Evolutionary conservation across 2,888 invertebrate genomes (phyloP), one percentile per base, ranked within the genome.

Genomic region (Agonopterix arenella): DNA sequence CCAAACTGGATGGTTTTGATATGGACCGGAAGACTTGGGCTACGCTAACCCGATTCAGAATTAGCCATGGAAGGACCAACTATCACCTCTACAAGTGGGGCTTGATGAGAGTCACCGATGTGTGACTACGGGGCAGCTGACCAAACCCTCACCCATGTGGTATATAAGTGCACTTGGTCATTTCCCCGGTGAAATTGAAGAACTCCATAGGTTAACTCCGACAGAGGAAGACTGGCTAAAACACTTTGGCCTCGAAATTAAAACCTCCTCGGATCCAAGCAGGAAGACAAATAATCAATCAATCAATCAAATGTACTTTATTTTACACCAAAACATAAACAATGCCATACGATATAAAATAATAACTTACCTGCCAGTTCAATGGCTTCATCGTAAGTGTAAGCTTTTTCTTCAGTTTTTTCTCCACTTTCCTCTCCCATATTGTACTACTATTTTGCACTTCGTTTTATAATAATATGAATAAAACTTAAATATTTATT

Each of bases 371-470:
- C 72, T 48, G 72, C 62, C 46, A 73, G 55, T 45, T 64, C 60
- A 5, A 73, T 60, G n/a, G 72, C 72, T 56, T 73, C 72, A 36
- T 60, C 64, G 45, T 73, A 73, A 0, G 62, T 59, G 47, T 66
- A 68, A 0, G 52, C 46, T 7, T 52, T 60, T 7, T 63, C 64
- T 28, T 62, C 60, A 40, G 7, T n/a, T n/a, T 40, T 40, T n/a
- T 40, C 40, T 40, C 2, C 40, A 28, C 28, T 28, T 7, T 28
- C 28, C 28, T 5, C 0, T 5, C 28, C 28, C 28, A 28, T 28
- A 28, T 28, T 28, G 28, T 28, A 28, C 28, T 5, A 28, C 28
- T 28, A 5, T 7, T 28, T 28, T 28, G 5, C 28, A 28, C 28
- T 28, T 28, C 28, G 28, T 28, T 28, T 5, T 5, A 28, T 5